phyloP scores from a whole-genome alignment of 2,888 invertebrate species.

The Physocephala rufipes region DNA sequence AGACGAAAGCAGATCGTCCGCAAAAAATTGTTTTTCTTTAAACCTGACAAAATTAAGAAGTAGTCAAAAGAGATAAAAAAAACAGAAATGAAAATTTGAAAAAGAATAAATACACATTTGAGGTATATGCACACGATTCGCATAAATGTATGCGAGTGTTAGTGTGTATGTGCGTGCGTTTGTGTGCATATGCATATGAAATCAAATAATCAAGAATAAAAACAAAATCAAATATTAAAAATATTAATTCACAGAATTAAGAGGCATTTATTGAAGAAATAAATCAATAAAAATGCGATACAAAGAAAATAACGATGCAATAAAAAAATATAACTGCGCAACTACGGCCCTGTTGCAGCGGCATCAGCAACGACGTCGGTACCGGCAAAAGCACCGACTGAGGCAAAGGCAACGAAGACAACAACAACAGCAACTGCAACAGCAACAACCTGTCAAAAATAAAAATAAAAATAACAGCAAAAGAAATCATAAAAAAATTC shows the following conservation, averaged over 20 bases:
- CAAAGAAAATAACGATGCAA: constrained; percentile 18
- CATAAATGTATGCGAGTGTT: not conserved
- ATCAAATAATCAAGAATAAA: constrained; percentile 13
- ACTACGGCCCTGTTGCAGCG: constrained; percentile 12
- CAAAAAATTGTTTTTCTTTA: not conserved
- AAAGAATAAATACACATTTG: not conserved
- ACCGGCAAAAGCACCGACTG: constrained; percentile 44
- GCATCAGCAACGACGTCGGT: constrained; percentile 40
- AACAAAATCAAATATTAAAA: not conserved
- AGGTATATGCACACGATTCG: not conserved
- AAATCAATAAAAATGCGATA: constrained; percentile 27
- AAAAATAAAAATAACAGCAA: constrained; percentile 34
- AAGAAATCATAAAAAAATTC: constrained; percentile 39
- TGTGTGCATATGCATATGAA: not conserved
- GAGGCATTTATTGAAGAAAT: constrained; percentile 16
- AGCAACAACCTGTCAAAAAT: no score
- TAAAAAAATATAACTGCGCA: constrained; percentile 20
- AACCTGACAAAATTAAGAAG: not conserved
- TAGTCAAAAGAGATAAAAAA: constrained; percentile 4
- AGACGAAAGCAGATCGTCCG: constrained; percentile 11
- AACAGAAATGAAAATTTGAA: not conserved
- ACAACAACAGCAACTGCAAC: constrained; percentile 24
- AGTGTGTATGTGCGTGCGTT: no score
- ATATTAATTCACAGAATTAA: constrained; percentile 13
- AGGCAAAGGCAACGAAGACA: constrained; percentile 42